phyloP scores from a whole-genome alignment of 2,888 invertebrate species.

The Nymphalis c-album region DNA sequence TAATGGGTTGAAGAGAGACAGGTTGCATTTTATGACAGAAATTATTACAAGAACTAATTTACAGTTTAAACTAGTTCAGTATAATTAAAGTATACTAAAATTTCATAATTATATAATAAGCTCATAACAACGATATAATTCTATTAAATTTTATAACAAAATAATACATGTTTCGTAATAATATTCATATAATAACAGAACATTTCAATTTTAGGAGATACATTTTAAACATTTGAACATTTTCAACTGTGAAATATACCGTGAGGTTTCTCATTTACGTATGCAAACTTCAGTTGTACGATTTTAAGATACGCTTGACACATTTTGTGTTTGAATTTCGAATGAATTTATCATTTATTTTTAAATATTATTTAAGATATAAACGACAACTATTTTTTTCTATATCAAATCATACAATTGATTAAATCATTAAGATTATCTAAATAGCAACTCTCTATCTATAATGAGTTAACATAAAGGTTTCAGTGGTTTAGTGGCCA shows the following conservation, averaged over 20 bases:
- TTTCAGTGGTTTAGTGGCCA: too few species aligned
- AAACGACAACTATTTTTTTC: too few species aligned
- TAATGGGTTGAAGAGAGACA: too few species aligned
- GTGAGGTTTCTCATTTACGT: conserved; percentile 6
- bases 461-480: too few species aligned
- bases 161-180: not conserved
- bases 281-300: conserved; percentile 1
- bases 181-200: not conserved
- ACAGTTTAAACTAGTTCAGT: too few species aligned
- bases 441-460: too few species aligned
- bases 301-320: conserved; percentile 1
- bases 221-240: conserved; percentile 1
- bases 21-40: not conserved
- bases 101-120: not conserved
- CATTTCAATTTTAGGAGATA: not conserved
- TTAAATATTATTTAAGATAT: too few species aligned
- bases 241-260: conserved; percentile 4
- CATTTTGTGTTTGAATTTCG: not conserved
- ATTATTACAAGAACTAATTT: not conserved
- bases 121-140: not conserved
- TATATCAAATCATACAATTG: too few species aligned
- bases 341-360: not conserved
- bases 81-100: not conserved
- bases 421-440: too few species aligned
- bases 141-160: not conserved